Evolutionary conservation across 2,888 invertebrate genomes (phyloP).

Genomic region (Eretmocerus hayati): DNA sequence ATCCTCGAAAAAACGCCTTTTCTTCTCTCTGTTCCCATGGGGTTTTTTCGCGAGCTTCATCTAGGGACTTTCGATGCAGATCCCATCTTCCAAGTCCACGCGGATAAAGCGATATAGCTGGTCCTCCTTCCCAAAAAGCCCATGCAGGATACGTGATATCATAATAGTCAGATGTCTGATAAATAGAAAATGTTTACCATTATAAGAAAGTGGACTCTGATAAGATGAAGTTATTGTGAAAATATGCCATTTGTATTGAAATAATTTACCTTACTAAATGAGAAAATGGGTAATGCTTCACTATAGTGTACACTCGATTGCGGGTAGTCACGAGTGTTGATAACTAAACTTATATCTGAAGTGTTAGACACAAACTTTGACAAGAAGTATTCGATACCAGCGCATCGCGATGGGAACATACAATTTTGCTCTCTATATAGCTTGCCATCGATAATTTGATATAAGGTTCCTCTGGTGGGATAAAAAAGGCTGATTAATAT

Average conservation of each 20-base stretch:
- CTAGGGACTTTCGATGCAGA: conserved; percentile 65
- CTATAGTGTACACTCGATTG: conserved; percentile 65
- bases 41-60: conserved; percentile 56
- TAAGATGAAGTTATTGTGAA: too few relatives aligned
- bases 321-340: conserved; percentile 93
- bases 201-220: too few relatives aligned
- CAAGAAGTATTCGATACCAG: conserved; percentile 85
- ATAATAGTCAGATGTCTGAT: conserved; percentile 66
- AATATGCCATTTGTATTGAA: too few relatives aligned
- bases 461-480: conserved; percentile 59
- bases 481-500: conserved; percentile 23
- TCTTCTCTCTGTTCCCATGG: conserved; percentile 71
- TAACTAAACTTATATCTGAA: conserved; percentile 75
- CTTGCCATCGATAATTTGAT: conserved; percentile 75
- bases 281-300: conserved; percentile 72
- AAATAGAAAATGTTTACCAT: too few relatives aligned
- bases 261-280: conserved; percentile 80
- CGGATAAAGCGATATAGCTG: conserved; percentile 89
- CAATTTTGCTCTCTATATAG: conserved; percentile 79
- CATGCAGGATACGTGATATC: conserved; percentile 96
- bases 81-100: conserved; percentile 94
- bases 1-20: conserved; percentile 85
- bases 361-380: conserved; percentile 60
- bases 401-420: conserved; percentile 87
- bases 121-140: conserved; percentile 98